Conservation (phyloP, 2,113 vertebrate genomes). For the Syrmaticus mikado region DNA sequence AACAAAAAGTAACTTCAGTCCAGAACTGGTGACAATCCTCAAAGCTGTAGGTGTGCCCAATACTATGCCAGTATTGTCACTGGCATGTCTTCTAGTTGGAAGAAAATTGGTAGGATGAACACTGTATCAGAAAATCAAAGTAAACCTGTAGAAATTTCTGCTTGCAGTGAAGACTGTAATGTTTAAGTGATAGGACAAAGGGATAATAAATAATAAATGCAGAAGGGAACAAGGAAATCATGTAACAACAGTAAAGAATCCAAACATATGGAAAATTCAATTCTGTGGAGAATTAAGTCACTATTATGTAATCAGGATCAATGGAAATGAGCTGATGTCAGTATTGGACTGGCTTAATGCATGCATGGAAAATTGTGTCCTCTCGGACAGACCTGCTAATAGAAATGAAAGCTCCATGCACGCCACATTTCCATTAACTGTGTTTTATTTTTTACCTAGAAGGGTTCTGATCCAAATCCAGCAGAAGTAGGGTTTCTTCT, state of each 20-base stretch:
- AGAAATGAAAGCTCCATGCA: background rate
- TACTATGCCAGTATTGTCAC: background rate
- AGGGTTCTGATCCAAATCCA: background rate
- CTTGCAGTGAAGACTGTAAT: background rate
- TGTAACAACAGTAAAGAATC: slow-evolving; percentile 42
- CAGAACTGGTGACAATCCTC: background rate
- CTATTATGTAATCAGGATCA: slow-evolving; percentile 53
- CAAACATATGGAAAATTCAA: slow-evolving; percentile 67
- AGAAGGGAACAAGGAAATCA: slow-evolving; percentile 35
- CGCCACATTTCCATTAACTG: background rate
- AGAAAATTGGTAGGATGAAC: background rate
- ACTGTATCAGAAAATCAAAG: background rate
- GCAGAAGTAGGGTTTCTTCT: background rate
- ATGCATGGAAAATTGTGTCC: slow-evolving; percentile 48
- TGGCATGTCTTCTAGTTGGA: background rate
- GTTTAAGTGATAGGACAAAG: background rate
- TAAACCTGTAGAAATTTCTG: background rate
- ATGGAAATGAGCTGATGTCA: slow-evolving; percentile 65
- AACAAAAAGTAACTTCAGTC: background rate
- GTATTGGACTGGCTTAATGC: slow-evolving; percentile 66
- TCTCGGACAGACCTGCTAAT: slow-evolving; percentile 10
- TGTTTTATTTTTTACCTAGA: background rate
- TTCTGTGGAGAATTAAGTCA: slow-evolving; percentile 62
- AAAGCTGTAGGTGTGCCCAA: background rate
- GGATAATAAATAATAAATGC: slow-evolving; percentile 15